Base-by-base conservation (phyloP, 2,113 vertebrate species). In the Alouatta palliata region DNA sequence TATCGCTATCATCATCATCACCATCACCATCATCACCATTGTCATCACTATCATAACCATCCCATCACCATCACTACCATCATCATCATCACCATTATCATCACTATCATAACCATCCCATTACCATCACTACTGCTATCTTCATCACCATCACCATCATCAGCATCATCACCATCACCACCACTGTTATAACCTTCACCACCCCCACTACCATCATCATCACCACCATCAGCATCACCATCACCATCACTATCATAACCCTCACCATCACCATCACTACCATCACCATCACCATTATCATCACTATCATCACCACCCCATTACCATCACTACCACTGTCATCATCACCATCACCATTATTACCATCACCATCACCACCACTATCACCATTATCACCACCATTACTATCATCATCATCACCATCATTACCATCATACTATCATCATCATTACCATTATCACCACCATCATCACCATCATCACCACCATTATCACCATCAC, bases 191-290 rank as follows among this genome's bases (percentile, higher is more conserved):
- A n/a, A n/a, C n/a, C n/a, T n/a, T n/a, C n/a, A n/a, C 0, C 13
- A n/a, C 0, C 40, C 21, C 0, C 52, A 30, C 0, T 66, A 81
- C 0, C 43, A 58, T 0, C n/a, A 90, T 0, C 45, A 61, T 0
- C n/a, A 37, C 0, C 40, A 37, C 0, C 80, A 37, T 0, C 5
- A 70, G 0, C 30, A 19, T 1, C 35, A 75, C 0, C 12, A 56
- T 1, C 19, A n/a, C 0, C 27, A 43, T 0, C 20, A 87, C 0
- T 30, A 86, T 0, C 5, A 54, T 0, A 27, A 5, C 1, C 14
- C 66, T 0, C 52, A 58, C 0, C 47, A 85, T 0, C 30, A 61
- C 0, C 17, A 40, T 0, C 54, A 32, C 0, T 43, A 37, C 0
- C 27, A 70, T 0, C 3, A 7, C 1, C 43, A 61, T 0, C 12